A percentile compares a stretch with the other conserved stretches of the same genome.
Evolutionary conservation across 2,113 vertebrate genomes (phyloP).

Genomic region (Halichoeres trimaculatus): DNA sequence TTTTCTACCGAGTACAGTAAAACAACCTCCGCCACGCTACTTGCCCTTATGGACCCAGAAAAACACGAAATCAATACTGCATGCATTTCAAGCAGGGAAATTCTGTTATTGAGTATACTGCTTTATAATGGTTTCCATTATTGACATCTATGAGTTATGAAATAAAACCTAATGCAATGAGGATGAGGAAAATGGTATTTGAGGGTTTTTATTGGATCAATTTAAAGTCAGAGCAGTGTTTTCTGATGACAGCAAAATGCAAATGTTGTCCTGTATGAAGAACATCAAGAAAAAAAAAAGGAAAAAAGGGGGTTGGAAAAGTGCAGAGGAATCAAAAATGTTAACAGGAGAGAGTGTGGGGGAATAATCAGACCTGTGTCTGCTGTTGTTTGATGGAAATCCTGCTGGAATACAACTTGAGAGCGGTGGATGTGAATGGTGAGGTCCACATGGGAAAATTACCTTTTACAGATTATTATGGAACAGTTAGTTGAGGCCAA

Average conservation of each 20-base stretch:
- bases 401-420: conserved; percentile 22
- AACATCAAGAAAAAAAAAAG: conserved; percentile 20
- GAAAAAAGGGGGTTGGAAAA: conserved; percentile 64
- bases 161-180: conserved; percentile 83
- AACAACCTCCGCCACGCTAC: conserved; percentile 73
- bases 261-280: conserved; percentile 53
- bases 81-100: conserved; percentile 84
- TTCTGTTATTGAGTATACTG: conserved; percentile 82
- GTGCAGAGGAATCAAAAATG: conserved; percentile 69
- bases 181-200: conserved; percentile 81
- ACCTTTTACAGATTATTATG: conserved; percentile 13
- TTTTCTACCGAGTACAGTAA: conserved; percentile 70
- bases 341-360: conserved; percentile 32
- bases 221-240: conserved; percentile 64
- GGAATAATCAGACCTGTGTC: conserved; percentile 31
- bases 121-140: conserved; percentile 83
- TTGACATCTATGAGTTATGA: conserved; percentile 83
- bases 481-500: conserved; percentile 12
- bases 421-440: conserved; percentile 21
- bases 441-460: background rate
- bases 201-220: conserved; percentile 81
- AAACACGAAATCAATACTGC: conserved; percentile 82
- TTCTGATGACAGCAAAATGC: conserved; percentile 78
- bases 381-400: conserved; percentile 19
- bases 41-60: conserved; percentile 78